Conservation (phyloP, 2,797 vertebrate species). For the Cuniculus paca region DNA sequence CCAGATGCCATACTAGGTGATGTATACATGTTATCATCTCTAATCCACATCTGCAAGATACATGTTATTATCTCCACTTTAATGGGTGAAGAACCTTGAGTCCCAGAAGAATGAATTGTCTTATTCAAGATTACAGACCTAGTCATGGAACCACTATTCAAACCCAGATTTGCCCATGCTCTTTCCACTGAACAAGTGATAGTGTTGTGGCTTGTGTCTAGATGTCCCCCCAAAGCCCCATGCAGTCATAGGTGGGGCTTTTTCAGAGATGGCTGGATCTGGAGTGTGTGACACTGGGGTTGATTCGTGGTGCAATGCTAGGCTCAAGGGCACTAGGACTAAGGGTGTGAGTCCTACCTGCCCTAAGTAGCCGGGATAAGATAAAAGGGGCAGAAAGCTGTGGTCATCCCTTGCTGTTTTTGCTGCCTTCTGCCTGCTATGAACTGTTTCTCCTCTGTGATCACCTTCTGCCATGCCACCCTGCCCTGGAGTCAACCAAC, state of each 20-base stretch:
- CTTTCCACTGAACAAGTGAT: neutral
- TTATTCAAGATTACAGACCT: neutral
- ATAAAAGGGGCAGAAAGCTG: neutral
- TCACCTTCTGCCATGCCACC: neutral
- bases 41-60: neutral
- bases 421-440: neutral
- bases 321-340: neutral
- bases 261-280: neutral
- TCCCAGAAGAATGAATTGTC: neutral
- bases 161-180: slow-evolving; percentile 8
- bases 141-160: neutral
- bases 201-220: neutral
- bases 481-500: neutral
- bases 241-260: neutral
- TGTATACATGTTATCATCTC: neutral
- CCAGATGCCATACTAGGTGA: neutral
- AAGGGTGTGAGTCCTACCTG: neutral
- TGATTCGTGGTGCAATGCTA: neutral
- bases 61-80: neutral
- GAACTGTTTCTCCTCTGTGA: neutral
- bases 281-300: neutral
- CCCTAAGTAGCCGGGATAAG: neutral
- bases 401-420: neutral
- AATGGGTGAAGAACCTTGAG: slow-evolving; percentile 19
- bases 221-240: neutral